Conservation (phyloP, 2,797 vertebrate species). For the Anableps anableps region DNA sequence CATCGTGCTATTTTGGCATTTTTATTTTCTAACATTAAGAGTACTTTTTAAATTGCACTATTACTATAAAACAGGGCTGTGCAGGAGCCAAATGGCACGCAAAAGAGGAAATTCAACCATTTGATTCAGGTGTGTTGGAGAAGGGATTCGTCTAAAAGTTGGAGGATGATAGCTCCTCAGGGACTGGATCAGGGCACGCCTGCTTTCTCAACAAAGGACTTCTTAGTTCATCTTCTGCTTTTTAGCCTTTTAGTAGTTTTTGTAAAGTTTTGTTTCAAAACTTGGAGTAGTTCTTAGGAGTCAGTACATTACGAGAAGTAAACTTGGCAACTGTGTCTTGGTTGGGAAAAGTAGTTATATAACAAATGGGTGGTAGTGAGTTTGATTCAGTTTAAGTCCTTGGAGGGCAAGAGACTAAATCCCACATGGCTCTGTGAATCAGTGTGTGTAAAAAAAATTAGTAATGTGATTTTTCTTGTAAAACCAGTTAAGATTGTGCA, state of each 20-base stretch:
- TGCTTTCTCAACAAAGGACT: background rate
- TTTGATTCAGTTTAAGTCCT: background rate
- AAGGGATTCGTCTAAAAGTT: background rate
- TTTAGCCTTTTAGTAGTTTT: background rate
- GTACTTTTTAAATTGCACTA: background rate
- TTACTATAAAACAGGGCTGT: background rate
- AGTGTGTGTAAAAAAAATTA: background rate
- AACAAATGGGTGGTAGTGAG: background rate
- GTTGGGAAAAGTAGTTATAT: background rate
- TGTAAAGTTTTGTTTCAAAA: background rate
- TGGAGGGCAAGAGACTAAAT: background rate
- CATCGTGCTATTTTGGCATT: background rate
- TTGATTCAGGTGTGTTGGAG: background rate
- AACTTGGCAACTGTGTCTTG: background rate
- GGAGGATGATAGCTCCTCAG: background rate
- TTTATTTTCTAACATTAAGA: background rate
- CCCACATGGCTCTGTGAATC: background rate
- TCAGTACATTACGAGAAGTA: background rate
- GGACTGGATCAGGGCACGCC: background rate
- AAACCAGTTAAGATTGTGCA: background rate
- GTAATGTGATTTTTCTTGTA: background rate
- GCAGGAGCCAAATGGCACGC: background rate
- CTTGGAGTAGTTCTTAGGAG: background rate
- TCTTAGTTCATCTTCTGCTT: background rate
- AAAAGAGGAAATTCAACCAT: background rate